A percentile compares a stretch with the other conserved stretches of the same genome.
These are phyloP conservation scores for Raja brachyura DNA, from an alignment of 2,113 vertebrate species.

Conservation along the genomic window DNA sequence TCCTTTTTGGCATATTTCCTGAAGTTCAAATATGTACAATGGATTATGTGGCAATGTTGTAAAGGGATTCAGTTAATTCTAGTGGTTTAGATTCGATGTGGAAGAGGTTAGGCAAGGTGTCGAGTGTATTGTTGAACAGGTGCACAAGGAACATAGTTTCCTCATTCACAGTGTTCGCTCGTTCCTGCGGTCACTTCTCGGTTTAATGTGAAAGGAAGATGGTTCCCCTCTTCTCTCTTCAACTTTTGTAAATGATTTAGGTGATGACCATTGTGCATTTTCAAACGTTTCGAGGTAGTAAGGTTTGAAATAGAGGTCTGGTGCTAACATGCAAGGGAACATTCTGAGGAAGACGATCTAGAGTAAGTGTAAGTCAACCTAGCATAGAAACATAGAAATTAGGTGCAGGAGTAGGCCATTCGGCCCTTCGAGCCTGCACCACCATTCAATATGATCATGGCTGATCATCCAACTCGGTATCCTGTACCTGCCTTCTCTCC, in stretches of 20 bases:
- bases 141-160: not conserved
- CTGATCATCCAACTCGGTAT: too few species aligned
- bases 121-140: not conserved
- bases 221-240: not conserved
- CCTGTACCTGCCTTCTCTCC: too few species aligned
- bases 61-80: not conserved
- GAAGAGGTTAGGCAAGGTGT: not conserved
- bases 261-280: not conserved
- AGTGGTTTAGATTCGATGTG: not conserved
- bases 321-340: not conserved
- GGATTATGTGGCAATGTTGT: not conserved
- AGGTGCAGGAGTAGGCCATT: too few species aligned
- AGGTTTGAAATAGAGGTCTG: not conserved
- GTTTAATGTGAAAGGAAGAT: not conserved
- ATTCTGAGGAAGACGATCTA: too few species aligned
- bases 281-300: not conserved
- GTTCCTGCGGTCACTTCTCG: not conserved
- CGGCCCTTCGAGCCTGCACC: too few species aligned
- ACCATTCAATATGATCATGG: too few species aligned
- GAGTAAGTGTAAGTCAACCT: not conserved
- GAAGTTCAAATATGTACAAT: not conserved
- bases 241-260: not conserved
- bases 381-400: too few species aligned
- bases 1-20: not conserved
- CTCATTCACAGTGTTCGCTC: not conserved